A percentile compares a stretch with the other conserved stretches of the same genome.
Evolutionary conservation across 2,888 invertebrate species (phyloP).

Genomic region (Urechis unicinctus): DNA sequence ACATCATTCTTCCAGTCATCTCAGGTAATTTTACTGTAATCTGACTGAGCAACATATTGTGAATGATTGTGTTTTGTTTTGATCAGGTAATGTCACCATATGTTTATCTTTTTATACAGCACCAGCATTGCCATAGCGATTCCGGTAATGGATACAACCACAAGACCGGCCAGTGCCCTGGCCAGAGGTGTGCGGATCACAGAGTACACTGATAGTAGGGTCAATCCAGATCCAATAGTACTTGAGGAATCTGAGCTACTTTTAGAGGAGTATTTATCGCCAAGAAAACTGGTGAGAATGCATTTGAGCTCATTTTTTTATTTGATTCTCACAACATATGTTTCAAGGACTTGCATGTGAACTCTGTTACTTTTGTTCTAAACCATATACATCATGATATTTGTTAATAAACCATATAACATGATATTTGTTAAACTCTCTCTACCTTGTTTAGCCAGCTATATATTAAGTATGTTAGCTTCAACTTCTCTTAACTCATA

Average conservation of each 20-base stretch:
- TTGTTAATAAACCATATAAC: too few relatives aligned
- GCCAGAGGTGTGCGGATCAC: conserved; percentile 48
- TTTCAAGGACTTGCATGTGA: background rate
- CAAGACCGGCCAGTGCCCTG: conserved; percentile 38
- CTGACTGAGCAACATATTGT: too few relatives aligned
- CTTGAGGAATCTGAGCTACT: conserved; percentile 45
- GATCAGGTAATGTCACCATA: too few relatives aligned
- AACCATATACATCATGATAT: too few relatives aligned
- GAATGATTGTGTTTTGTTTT: too few relatives aligned
- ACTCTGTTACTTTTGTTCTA: too few relatives aligned
- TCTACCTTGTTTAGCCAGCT: too few relatives aligned
- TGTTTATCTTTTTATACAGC: background rate
- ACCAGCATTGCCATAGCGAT: background rate
- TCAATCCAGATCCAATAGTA: conserved; percentile 47
- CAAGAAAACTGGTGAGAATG: conserved; percentile 42
- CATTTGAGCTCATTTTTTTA: background rate
- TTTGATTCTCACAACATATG: background rate
- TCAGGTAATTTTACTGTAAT: too few relatives aligned
- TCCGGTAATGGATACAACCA: background rate
- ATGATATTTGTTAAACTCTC: too few relatives aligned
- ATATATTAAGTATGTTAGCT: too few relatives aligned
- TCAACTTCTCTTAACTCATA: too few relatives aligned
- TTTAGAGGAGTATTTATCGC: conserved; percentile 49
- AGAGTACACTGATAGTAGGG: conserved; percentile 36
- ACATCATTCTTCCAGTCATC: too few relatives aligned